A percentile compares a stretch with the other conserved stretches of the same genome.
These are phyloP conservation scores for Podilymbus podiceps DNA, from an alignment of 2,113 vertebrate species.

Conservation along the genomic window DNA sequence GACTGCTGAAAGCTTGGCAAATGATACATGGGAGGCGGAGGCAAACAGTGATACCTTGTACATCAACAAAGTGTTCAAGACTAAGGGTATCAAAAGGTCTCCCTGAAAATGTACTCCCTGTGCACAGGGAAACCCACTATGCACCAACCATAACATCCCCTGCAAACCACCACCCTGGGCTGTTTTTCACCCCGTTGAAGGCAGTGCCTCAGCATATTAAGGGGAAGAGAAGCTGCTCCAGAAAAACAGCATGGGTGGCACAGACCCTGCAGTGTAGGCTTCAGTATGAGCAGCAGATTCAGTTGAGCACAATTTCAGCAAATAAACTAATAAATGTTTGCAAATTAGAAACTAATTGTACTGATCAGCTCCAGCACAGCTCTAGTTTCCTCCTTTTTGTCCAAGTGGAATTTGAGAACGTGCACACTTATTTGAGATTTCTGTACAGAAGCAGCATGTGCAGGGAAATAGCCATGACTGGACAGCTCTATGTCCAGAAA, in stretches of 20 bases:
- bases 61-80: not conserved
- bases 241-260: not conserved
- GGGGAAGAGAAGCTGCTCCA: not conserved
- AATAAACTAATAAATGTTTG: not conserved
- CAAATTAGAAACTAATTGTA: not conserved
- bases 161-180: not conserved
- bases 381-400: not conserved
- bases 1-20: not conserved
- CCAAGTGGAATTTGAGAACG: not conserved
- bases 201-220: fast-evolving
- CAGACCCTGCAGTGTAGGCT: not conserved
- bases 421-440: not conserved
- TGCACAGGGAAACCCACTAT: not conserved
- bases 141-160: not conserved
- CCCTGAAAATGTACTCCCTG: not conserved
- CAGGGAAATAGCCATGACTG: not conserved
- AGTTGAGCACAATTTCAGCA: not conserved
- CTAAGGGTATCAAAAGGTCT: not conserved
- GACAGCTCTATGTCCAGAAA: not conserved
- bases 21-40: not conserved
- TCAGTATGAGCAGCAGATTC: not conserved
- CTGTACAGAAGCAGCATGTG: not conserved
- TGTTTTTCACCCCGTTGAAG: not conserved
- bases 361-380: not conserved
- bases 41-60: not conserved